Evolutionary conservation across 2,113 vertebrate genomes (phyloP), one percentile per base, ranked within the genome.

Genomic region (Onychostruthus taczanowskii): DNA sequence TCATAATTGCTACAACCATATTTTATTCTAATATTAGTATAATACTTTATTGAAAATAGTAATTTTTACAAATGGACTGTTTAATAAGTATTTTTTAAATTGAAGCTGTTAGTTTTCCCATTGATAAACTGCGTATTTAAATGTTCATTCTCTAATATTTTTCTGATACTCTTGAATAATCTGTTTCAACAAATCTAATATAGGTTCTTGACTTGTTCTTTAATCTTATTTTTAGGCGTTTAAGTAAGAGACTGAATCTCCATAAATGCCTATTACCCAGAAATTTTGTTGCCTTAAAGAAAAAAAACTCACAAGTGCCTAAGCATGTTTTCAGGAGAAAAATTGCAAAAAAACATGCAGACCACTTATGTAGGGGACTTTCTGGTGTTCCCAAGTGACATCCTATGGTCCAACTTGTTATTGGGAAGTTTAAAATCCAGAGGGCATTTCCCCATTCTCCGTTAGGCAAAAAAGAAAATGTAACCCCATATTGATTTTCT

Each of bases 151-250:
- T 23, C 39, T 68, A 56, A 37, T 62, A 80, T 47, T 53, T 95
- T 93, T 89, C 76, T 5, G 2, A 70, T 43, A 33, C 17, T 68
- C 27, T 88, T 85, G 83, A 79, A 72, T 76, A 67, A 87, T 79
- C n/a, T 61, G 9, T 79, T 76, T 41, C 21, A 74, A 67, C 13
- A 83, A 83, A 87, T 59, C 39, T 73, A 58, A 58, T 84, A 43
- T 10, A 70, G 8, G 27, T 59, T 35, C 13, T 59, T 41, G 28
- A 46, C 14, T 83, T 1, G 0, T 80, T 83, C 44, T 80, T 75
- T 73, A 24, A 31, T 73, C 21, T 86, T 86, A n/a, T 64, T 94
- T 88, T 89, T 88, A 84, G 62, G 23, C 15, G 68, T 78, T 35
- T 74, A 49, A 66, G 20, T 80, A 73, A 80, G 37, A 26, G 76